phyloP scores from a whole-genome alignment of 2,113 vertebrate genomes.

The Recurvirostra avosetta region DNA sequence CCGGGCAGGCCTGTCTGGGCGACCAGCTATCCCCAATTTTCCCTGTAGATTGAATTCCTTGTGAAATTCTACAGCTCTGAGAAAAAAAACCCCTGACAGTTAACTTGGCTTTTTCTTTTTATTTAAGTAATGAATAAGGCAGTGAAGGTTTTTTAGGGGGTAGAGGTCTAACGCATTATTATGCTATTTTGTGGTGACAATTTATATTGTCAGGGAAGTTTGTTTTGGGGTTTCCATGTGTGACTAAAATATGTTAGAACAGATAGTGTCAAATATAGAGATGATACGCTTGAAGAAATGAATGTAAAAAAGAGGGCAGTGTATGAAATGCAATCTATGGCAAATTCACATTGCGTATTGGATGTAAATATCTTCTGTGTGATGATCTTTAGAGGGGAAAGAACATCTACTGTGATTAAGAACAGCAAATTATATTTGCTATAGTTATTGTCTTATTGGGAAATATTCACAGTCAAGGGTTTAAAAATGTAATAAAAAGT shows the following conservation, averaged over 20 bases:
- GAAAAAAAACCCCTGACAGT: conserved; percentile 58
- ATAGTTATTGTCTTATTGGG: conserved; percentile 70
- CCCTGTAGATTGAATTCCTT: conserved; percentile 63
- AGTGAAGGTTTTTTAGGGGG: conserved; percentile 57
- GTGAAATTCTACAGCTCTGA: conserved; percentile 68
- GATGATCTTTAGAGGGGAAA: conserved; percentile 37
- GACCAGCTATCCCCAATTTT: conserved; percentile 58
- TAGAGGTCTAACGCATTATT: conserved; percentile 53
- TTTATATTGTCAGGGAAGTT: conserved; percentile 36
- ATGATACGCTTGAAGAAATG: not conserved
- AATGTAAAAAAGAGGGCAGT: not conserved
- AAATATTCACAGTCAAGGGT: conserved; percentile 67
- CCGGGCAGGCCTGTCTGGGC: conserved; percentile 65
- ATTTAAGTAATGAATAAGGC: conserved; percentile 57
- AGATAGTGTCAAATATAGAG: conserved; percentile 31
- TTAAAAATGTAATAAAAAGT: conserved; percentile 75
- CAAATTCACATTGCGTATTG: conserved; percentile 21
- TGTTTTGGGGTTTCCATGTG: conserved; percentile 18
- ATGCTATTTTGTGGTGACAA: conserved; percentile 25
- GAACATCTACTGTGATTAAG: conserved; percentile 65
- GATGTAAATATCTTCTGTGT: conserved; percentile 45
- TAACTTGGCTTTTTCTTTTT: conserved; percentile 67
- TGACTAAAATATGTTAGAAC: conserved; percentile 46
- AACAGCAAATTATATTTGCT: conserved; percentile 72
- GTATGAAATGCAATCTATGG: conserved; percentile 2